Conservation (phyloP, 2,888 invertebrate species). For the Callimorpha dominula region DNA sequence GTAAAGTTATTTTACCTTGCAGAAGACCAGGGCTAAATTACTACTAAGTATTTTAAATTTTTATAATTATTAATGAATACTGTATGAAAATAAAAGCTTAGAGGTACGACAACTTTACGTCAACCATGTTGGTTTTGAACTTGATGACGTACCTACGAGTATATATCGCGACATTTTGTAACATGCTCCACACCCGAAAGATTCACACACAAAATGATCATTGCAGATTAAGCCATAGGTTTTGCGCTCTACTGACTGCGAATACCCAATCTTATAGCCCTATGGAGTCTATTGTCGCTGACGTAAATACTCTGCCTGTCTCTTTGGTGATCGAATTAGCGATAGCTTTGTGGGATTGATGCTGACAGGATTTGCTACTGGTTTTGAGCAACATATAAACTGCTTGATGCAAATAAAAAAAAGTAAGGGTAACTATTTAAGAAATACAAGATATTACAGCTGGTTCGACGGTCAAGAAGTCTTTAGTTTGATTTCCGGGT, state of each 20-base stretch:
- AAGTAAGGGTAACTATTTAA: background rate
- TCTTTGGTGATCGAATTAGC: conserved; percentile 67
- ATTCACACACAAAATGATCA: conserved; percentile 69
- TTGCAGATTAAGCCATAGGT: conserved; percentile 73
- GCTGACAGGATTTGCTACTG: conserved; percentile 27
- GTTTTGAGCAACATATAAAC: conserved; percentile 16
- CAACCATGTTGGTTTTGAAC: too few species aligned
- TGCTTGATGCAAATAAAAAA: background rate
- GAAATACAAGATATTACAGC: background rate
- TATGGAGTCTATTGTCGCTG: conserved; percentile 39
- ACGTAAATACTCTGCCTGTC: conserved; percentile 53
- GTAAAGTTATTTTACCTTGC: too few species aligned
- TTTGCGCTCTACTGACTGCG: conserved; percentile 75
- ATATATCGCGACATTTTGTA: conserved; percentile 7
- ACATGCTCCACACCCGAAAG: conserved; percentile 47
- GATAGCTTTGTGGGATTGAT: conserved; percentile 39
- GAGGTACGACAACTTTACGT: too few species aligned
- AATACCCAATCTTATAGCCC: conserved; percentile 57
- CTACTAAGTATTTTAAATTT: too few species aligned
- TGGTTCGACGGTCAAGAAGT: background rate
- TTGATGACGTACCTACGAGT: too few species aligned
- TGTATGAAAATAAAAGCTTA: too few species aligned
- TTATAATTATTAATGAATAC: too few species aligned
- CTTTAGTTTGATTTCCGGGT: too few species aligned
- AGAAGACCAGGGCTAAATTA: too few species aligned